phyloP scores from a whole-genome alignment of 2,797 vertebrate genomes.

The Oreochromis mossambicus region DNA sequence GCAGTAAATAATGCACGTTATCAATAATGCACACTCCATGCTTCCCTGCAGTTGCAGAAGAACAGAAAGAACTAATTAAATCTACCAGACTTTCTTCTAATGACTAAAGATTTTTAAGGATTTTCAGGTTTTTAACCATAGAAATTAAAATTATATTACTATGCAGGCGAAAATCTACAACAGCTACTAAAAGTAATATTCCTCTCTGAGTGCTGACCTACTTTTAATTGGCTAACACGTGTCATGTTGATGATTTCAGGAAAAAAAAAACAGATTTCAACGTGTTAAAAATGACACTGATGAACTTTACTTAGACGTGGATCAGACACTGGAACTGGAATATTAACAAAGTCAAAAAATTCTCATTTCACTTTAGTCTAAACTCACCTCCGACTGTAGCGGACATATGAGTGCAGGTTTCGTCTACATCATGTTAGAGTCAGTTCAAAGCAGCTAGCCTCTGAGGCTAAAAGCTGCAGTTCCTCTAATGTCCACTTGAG shows the following conservation, averaged over 20 bases:
- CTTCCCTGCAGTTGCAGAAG: not conserved
- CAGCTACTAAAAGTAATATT: not conserved
- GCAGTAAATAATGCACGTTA: not conserved
- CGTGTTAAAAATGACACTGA: not conserved
- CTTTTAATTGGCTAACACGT: not conserved
- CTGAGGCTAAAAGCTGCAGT: not conserved
- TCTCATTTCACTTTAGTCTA: not conserved
- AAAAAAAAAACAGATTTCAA: not conserved
- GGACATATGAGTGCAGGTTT: accelerated
- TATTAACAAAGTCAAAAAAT: not conserved
- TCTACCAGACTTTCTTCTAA: not conserved
- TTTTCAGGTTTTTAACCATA: not conserved
- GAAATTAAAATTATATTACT: not conserved
- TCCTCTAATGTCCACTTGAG: not conserved
- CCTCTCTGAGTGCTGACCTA: not conserved
- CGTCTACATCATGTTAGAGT: not conserved
- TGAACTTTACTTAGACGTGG: not conserved
- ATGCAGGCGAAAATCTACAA: not conserved
- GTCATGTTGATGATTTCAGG: not conserved
- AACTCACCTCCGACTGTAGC: not conserved
- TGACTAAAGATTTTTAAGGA: not conserved
- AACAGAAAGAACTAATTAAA: not conserved
- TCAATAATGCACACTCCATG: not conserved
- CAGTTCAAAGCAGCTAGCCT: not conserved
- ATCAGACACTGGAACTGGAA: not conserved